Evolutionary conservation across 2,888 invertebrate genomes (phyloP).

Genomic region (Phoenoteleia sp.): DNA sequence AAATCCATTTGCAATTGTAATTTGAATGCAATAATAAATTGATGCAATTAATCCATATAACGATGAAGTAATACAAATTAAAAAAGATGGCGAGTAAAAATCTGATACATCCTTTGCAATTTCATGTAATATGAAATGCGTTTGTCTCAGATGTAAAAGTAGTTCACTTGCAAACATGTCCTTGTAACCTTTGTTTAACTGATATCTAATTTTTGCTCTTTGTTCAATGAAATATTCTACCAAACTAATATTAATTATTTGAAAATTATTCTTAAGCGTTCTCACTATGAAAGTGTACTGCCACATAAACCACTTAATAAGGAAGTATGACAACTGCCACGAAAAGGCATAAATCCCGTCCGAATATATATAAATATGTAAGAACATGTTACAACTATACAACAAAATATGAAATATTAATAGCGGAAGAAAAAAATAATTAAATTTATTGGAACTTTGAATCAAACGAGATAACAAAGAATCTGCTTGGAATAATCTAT

Average conservation of each 20-base stretch:
- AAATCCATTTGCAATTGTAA: neutral
- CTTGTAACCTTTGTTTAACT: neutral
- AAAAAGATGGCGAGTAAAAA: conserved; percentile 15
- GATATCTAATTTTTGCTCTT: neutral
- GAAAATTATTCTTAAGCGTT: neutral
- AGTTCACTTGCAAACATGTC: neutral
- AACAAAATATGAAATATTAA: too few species aligned
- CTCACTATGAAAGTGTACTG: conserved; percentile 35
- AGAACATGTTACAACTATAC: too few species aligned
- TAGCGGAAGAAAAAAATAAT: conserved; percentile 20
- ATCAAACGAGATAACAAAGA: neutral
- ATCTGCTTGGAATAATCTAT: conserved; percentile 2
- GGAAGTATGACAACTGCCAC: neutral
- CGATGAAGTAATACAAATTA: neutral
- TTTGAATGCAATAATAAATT: neutral
- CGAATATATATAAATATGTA: too few species aligned
- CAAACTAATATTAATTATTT: conserved; percentile 8
- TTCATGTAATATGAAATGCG: conserved; percentile 24
- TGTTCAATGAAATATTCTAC: conserved; percentile 12
- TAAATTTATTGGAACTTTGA: neutral
- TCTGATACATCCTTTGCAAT: conserved; percentile 15
- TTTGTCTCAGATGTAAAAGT: conserved; percentile 25
- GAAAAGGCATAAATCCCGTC: neutral
- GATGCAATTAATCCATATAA: conserved; percentile 7
- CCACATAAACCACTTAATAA: neutral